Evolutionary conservation across 2,797 vertebrate species (phyloP).

Genomic region (Acridotheres tristis): DNA sequence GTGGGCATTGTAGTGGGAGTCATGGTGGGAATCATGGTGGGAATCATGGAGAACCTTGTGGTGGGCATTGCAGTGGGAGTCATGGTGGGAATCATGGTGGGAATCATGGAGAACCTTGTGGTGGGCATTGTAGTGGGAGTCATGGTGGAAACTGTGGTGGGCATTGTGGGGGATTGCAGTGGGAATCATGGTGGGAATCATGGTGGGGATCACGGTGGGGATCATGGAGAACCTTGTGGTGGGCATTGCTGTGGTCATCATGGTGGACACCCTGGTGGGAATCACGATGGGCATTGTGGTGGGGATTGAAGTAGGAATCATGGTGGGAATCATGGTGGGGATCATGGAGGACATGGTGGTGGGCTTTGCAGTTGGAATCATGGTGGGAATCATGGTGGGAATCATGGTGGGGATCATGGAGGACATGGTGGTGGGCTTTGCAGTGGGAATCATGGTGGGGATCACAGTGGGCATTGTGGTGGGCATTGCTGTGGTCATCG

Average conservation of each 20-base stretch:
- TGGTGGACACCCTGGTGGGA: background rate
- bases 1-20: accelerated
- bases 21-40: background rate
- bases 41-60: accelerated
- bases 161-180: too few species aligned
- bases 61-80: accelerated
- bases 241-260: accelerated
- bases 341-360: too few species aligned
- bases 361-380: too few species aligned
- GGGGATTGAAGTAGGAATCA: too few species aligned
- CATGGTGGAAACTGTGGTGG: too few species aligned
- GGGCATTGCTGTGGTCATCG: accelerated
- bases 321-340: background rate
- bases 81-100: too few species aligned
- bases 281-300: background rate
- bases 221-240: accelerated
- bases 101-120: too few species aligned
- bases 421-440: too few species aligned
- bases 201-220: too few species aligned
- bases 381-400: too few species aligned
- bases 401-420: too few species aligned
- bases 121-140: background rate
- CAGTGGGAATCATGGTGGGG: accelerated
- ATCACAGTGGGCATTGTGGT: accelerated
- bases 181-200: too few species aligned